These are phyloP conservation scores for Ceratotherium simum DNA, from an alignment of 2,113 vertebrate species.

Conservation along the genomic window DNA sequence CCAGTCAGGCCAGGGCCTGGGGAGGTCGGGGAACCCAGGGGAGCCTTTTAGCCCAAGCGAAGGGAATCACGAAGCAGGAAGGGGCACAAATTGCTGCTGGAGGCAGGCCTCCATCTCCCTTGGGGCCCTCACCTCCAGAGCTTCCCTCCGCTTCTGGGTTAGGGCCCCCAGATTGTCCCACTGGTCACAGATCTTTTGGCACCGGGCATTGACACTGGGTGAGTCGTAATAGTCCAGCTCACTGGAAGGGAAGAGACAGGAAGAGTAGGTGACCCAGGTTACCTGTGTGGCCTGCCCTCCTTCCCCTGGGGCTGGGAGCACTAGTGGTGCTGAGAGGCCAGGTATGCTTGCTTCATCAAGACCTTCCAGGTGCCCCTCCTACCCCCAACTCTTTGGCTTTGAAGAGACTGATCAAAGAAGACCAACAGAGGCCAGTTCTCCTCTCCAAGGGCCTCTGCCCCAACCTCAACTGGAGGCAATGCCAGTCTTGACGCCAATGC, in stretches of 20 bases:
- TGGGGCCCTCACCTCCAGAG: slow-evolving; percentile 92
- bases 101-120: not conserved
- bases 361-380: not conserved
- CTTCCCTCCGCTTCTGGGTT: slow-evolving; percentile 97
- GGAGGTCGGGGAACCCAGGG: not conserved
- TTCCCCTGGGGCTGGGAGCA: not conserved
- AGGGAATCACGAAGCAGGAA: not conserved
- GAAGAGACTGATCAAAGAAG: not conserved
- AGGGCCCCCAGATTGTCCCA: slow-evolving; percentile 96
- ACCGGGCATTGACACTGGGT: slow-evolving; percentile 97
- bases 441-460: not conserved
- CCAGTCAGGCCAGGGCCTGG: not conserved
- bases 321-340: not conserved
- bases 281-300: not conserved
- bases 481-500: not conserved
- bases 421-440: not conserved
- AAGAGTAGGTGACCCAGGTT: not conserved
- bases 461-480: not conserved
- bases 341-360: not conserved
- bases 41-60: not conserved
- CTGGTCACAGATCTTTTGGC: slow-evolving; percentile 98
- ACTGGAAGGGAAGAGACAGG: slow-evolving; percentile 83
- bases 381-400: not conserved
- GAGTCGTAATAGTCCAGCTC: slow-evolving; percentile 99
- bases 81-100: not conserved